phyloP scores from a whole-genome alignment of 2,113 vertebrate species.

The Oophaga pumilio region DNA sequence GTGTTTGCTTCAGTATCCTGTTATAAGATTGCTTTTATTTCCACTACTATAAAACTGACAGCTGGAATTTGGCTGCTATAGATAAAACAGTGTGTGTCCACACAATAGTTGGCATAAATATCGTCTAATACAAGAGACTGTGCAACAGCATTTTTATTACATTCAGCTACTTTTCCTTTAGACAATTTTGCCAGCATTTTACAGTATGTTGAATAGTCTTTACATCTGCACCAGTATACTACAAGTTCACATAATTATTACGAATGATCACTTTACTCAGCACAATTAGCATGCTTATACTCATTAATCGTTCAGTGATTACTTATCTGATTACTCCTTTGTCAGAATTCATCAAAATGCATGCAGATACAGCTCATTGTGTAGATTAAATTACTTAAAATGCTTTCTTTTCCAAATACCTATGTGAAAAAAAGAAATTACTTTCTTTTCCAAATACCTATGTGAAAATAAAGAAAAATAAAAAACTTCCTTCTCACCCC shows the following conservation, averaged over 20 bases:
- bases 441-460: too few species aligned
- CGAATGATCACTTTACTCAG: background rate
- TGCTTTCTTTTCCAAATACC: too few species aligned
- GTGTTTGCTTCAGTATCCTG: background rate
- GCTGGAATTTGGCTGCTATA: slow-evolving; percentile 5
- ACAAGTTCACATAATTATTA: slow-evolving; percentile 10
- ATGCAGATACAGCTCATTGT: background rate
- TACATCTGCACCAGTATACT: slow-evolving; percentile 4
- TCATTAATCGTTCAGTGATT: background rate
- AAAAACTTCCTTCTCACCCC: too few species aligned
- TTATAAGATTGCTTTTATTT: background rate
- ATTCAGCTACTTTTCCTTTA: background rate
- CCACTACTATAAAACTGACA: background rate
- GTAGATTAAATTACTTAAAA: background rate
- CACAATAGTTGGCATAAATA: slow-evolving; percentile 11
- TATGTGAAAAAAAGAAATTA: too few species aligned
- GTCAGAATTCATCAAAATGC: background rate
- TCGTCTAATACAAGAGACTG: background rate
- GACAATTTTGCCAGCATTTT: background rate
- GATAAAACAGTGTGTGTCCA: background rate
- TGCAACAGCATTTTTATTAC: background rate
- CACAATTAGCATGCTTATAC: background rate
- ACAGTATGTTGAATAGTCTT: background rate
- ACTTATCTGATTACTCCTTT: slow-evolving; percentile 16
- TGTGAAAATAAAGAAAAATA: too few species aligned